Percentiles rank a stretch among this genome's conserved stretches.
Conservation (phyloP, 2,113 vertebrate genomes). For the Uria aalge region DNA sequence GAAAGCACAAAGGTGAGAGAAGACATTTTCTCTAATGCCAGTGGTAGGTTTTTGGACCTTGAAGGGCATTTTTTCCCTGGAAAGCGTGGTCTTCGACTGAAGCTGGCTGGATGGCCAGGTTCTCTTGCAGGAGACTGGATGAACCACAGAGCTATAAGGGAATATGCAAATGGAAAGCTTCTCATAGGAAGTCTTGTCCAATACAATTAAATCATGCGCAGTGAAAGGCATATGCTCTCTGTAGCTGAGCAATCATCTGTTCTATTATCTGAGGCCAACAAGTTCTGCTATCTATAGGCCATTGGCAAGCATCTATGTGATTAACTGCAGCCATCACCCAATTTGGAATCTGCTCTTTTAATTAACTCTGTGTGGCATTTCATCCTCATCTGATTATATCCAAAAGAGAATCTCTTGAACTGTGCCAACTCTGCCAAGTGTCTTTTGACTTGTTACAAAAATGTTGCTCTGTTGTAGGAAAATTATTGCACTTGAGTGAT, state of each 20-base stretch:
- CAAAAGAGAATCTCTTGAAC: background rate
- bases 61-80: background rate
- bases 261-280: background rate
- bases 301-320: background rate
- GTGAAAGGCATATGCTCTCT: background rate
- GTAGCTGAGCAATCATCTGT: background rate
- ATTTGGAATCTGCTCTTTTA: background rate
- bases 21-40: background rate
- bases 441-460: background rate
- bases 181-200: background rate
- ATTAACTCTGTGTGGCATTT: slow-evolving; percentile 27
- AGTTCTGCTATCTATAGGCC: background rate
- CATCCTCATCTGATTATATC: accelerated
- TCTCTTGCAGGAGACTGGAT: background rate
- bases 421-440: background rate
- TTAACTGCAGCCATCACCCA: background rate
- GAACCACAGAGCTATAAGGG: background rate
- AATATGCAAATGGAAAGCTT: background rate
- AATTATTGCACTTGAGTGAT: background rate
- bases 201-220: background rate
- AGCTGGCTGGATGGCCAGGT: background rate
- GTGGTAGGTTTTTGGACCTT: background rate
- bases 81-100: background rate
- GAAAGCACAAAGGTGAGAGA: background rate
- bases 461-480: background rate